Conservation (phyloP, 2,113 vertebrate species). For the Poeciliopsis turrubarensis region DNA sequence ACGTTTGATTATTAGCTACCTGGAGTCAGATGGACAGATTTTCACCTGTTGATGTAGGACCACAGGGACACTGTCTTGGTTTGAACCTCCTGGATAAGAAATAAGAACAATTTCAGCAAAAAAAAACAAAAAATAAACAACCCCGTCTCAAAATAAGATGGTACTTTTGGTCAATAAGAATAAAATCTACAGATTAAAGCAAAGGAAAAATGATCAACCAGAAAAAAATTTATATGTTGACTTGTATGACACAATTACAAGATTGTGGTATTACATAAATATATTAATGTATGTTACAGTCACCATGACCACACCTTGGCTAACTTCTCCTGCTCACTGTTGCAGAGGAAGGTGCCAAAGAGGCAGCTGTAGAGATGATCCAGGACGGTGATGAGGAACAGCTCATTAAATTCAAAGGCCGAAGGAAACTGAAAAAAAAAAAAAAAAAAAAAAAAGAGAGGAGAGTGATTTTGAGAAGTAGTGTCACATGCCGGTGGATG, state of each 20-base stretch:
- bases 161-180: too few species aligned
- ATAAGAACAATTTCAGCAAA: neutral
- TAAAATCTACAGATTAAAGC: too few species aligned
- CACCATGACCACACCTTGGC: conserved; percentile 79
- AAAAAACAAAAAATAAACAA: too few species aligned
- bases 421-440: conserved; percentile 87
- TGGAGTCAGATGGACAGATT: rapidly evolving
- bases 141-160: too few species aligned
- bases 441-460: neutral
- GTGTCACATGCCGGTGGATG: too few species aligned
- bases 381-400: conserved; percentile 93
- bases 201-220: too few species aligned
- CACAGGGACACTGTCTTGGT: conserved; percentile 89
- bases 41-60: conserved; percentile 91
- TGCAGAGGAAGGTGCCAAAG: conserved; percentile 95
- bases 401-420: conserved; percentile 96
- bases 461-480: neutral
- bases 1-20: neutral
- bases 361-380: conserved; percentile 98
- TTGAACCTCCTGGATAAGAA: conserved; percentile 83
- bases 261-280: too few species aligned
- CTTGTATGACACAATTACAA: too few species aligned
- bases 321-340: conserved; percentile 89
- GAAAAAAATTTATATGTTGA: too few species aligned
- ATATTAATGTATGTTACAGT: too few species aligned